A percentile compares a stretch with the other conserved stretches of the same genome.
Conservation (phyloP, 2,888 invertebrate genomes). For the Polymixis lichenea region DNA sequence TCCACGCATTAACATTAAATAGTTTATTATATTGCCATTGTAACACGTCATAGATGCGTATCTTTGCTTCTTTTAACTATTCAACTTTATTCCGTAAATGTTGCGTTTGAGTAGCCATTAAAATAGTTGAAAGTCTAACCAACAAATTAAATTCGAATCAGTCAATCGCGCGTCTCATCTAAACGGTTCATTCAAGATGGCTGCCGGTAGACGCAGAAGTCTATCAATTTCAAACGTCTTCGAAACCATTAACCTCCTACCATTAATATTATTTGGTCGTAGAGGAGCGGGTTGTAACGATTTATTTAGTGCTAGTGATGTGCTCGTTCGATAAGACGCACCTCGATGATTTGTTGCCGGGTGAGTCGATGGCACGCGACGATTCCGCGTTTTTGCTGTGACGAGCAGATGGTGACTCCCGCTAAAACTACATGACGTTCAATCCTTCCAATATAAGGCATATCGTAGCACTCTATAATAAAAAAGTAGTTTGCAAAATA, state of each 20-base stretch:
- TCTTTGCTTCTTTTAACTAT: constrained; percentile 46
- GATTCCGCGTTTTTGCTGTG: constrained; percentile 64
- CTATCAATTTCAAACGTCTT: constrained; percentile 84
- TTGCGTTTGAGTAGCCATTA: constrained; percentile 15
- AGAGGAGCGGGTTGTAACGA: constrained; percentile 76
- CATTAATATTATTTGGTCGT: constrained; percentile 85
- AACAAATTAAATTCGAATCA: constrained; percentile 75
- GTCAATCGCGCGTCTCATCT: constrained; percentile 68
- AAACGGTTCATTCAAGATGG: constrained; percentile 71
- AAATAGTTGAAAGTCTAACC: constrained; percentile 32
- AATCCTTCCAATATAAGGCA: background rate
- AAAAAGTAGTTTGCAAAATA: background rate
- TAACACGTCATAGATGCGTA: constrained; percentile 57
- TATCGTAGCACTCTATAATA: constrained; percentile 49
- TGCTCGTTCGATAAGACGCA: constrained; percentile 83
- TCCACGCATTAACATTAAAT: constrained; percentile 59
- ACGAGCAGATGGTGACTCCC: constrained; percentile 18
- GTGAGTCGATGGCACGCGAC: constrained; percentile 80
- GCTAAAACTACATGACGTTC: background rate
- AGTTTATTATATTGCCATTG: constrained; percentile 59
- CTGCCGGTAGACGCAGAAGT: constrained; percentile 72
- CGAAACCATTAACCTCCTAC: constrained; percentile 84
- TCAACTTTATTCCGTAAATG: constrained; percentile 23
- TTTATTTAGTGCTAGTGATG: constrained; percentile 87
- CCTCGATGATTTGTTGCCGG: constrained; percentile 85